phyloP scores from a whole-genome alignment of 2,888 invertebrate species.

The Salpingus planirostris region DNA sequence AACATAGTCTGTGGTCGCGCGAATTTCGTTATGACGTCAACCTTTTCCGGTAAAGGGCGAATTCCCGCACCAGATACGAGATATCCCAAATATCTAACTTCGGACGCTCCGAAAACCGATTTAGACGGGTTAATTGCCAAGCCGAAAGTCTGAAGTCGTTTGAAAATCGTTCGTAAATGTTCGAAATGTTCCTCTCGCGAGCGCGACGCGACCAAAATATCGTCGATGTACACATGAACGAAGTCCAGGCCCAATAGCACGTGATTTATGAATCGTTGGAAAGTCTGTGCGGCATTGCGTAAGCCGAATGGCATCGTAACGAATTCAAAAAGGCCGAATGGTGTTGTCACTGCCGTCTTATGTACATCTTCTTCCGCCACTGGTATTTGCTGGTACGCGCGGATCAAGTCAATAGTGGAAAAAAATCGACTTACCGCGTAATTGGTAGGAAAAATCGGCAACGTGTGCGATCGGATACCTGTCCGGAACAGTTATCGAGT shows the following conservation, averaged over 20 bases:
- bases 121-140: conserved; percentile 27
- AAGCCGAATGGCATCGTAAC: conserved; percentile 36
- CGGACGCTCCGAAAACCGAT: conserved; percentile 21
- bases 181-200: conserved; percentile 16
- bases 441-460: conserved; percentile 21
- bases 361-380: conserved; percentile 26
- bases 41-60: conserved; percentile 21
- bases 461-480: conserved; percentile 27
- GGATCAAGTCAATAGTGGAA: no score
- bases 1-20: conserved; percentile 23
- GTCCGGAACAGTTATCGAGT: conserved; percentile 17
- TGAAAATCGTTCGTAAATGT: conserved; percentile 20
- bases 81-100: conserved; percentile 12
- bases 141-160: conserved; percentile 20
- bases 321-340: no score
- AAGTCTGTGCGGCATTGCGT: conserved; percentile 36
- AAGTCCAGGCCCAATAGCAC: conserved; percentile 26
- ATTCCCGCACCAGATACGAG: conserved; percentile 21
- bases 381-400: conserved; percentile 34
- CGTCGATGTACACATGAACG: no score
- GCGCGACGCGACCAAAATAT: conserved; percentile 18
- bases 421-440: conserved; percentile 19
- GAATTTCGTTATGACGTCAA: conserved; percentile 23
- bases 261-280: no score
- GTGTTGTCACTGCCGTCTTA: conserved; percentile 34